phyloP scores from a whole-genome alignment of 2,113 vertebrate genomes.

The Loxodonta africana region DNA sequence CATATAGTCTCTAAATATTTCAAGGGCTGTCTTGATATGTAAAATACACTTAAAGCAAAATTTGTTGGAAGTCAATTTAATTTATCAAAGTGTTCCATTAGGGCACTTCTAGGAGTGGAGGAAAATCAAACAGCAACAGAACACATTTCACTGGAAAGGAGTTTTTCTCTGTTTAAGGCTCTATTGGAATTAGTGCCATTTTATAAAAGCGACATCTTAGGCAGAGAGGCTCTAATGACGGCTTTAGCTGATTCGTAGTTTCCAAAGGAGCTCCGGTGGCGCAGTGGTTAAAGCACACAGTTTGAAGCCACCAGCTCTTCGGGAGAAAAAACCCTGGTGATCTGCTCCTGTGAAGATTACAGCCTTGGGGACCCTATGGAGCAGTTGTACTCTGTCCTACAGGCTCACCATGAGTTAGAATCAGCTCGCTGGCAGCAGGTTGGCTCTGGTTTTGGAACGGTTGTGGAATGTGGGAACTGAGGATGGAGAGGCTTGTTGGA shows the following conservation, averaged over 20 bases:
- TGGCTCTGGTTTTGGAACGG: neutral
- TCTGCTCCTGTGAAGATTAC: neutral
- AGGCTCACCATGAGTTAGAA: neutral
- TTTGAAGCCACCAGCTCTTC: neutral
- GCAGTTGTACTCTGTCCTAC: neutral
- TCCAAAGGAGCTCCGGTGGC: neutral
- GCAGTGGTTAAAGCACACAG: neutral
- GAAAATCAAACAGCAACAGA: neutral
- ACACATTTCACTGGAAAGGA: neutral
- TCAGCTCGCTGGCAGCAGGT: neutral
- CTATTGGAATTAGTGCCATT: neutral
- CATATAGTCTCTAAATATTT: neutral
- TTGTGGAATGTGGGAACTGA: neutral
- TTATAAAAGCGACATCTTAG: neutral
- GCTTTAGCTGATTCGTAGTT: neutral
- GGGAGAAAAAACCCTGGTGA: neutral
- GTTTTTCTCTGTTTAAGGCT: neutral
- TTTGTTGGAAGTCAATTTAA: neutral
- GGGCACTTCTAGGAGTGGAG: neutral
- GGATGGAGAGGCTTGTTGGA: slow-evolving; percentile 10
- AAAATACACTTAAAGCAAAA: slow-evolving; percentile 4
- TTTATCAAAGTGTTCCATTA: neutral
- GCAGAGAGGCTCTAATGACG: neutral
- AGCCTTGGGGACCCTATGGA: neutral
- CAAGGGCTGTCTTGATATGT: neutral